Conservation (phyloP, 2,888 invertebrate genomes). For the Chouioia cunea region DNA sequence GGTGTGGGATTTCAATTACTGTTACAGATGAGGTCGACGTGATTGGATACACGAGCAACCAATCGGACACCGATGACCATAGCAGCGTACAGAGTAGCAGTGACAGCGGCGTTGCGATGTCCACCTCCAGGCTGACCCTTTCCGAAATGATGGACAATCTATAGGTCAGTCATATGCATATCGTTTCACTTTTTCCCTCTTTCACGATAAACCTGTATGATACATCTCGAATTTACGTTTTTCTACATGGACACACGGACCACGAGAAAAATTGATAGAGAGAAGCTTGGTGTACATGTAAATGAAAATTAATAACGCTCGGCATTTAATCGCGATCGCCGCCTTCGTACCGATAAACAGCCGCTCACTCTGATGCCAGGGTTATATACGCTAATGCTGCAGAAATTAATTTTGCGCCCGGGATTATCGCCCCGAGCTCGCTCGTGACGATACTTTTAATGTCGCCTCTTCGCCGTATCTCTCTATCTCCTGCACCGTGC, state of each 20-base stretch:
- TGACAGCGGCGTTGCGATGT: constrained; percentile 81
- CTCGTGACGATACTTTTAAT: not conserved
- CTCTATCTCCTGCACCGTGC: too few species aligned
- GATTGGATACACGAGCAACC: constrained; percentile 87
- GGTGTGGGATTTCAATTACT: not conserved
- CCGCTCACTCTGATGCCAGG: not conserved
- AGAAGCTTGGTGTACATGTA: too few species aligned
- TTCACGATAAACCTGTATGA: constrained; percentile 9
- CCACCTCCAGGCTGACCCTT: constrained; percentile 76
- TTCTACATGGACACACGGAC: too few species aligned
- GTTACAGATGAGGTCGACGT: constrained; percentile 87
- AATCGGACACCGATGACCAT: constrained; percentile 87
- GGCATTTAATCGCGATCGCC: constrained; percentile 31
- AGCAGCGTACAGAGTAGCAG: constrained; percentile 83
- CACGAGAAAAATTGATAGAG: too few species aligned
- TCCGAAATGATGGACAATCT: constrained; percentile 73
- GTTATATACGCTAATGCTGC: constrained; percentile 26
- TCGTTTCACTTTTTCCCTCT: not conserved
- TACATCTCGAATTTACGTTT: not conserved
- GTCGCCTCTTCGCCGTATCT: too few species aligned
- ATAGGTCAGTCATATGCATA: constrained; percentile 57
- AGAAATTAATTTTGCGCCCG: constrained; percentile 34
- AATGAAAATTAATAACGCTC: constrained; percentile 39
- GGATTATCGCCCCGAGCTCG: constrained; percentile 22
- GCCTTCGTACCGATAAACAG: constrained; percentile 28